phyloP scores from a whole-genome alignment of 1,140 invertebrate species.

The Mercenaria mercenaria region DNA sequence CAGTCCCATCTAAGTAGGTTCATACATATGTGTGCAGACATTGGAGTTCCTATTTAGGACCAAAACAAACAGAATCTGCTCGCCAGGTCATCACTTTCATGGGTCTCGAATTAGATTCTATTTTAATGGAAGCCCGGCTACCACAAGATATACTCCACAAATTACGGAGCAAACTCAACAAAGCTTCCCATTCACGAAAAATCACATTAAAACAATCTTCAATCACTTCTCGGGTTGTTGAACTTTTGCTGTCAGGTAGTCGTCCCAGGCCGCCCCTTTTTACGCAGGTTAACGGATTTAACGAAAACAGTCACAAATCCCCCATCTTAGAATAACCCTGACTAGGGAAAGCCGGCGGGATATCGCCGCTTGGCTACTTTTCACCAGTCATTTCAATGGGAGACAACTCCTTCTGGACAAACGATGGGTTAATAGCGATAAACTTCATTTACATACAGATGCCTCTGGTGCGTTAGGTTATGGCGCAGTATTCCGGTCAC shows the following conservation, averaged over 20 bases:
- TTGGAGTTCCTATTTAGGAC: too few relatives aligned
- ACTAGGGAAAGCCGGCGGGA: background rate
- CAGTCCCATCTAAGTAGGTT: too few relatives aligned
- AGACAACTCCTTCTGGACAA: slow-evolving; percentile 26
- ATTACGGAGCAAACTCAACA: background rate
- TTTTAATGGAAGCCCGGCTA: background rate
- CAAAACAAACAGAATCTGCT: too few relatives aligned
- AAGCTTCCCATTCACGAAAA: background rate
- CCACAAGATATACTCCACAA: background rate
- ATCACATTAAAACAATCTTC: background rate
- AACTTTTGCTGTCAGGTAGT: background rate
- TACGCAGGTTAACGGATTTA: background rate
- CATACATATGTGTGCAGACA: too few relatives aligned
- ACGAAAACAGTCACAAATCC: background rate
- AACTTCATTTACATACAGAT: slow-evolving; percentile 44
- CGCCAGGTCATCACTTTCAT: too few relatives aligned
- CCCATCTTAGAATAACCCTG: background rate
- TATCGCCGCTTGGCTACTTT: slow-evolving; percentile 14
- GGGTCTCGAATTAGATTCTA: background rate
- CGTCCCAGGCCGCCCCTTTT: background rate
- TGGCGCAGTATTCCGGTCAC: background rate
- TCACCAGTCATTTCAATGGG: slow-evolving; percentile 54
- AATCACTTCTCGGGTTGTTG: background rate
- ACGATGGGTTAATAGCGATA: background rate
- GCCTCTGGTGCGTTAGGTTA: slow-evolving; percentile 25